Evolutionary conservation across 2,113 vertebrate genomes (phyloP).

Genomic region (Miniopterus natalensis): DNA sequence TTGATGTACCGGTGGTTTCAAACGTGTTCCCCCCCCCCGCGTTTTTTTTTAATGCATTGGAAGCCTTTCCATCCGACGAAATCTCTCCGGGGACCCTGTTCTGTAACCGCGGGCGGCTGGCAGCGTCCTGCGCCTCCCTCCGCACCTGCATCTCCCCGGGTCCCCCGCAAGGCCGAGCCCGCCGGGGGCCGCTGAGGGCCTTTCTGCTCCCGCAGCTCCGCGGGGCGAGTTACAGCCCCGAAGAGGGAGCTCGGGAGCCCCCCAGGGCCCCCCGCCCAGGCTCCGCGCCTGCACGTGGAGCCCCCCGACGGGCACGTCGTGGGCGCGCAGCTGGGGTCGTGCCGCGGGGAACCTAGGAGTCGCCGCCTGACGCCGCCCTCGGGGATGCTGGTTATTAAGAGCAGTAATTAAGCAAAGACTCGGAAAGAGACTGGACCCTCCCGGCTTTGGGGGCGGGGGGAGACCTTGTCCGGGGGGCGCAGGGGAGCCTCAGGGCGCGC

Average conservation of each 20-base stretch:
- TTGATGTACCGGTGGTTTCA: fast-evolving
- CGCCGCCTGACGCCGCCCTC: neutral
- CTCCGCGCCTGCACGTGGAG: no score
- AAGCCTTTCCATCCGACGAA: neutral
- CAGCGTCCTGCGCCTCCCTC: neutral
- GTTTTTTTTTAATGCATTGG: neutral
- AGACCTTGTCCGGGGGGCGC: no score
- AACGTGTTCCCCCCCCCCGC: no score
- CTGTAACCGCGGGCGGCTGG: neutral
- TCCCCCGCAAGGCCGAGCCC: neutral
- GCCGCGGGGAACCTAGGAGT: neutral
- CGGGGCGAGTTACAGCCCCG: neutral
- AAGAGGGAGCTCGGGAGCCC: neutral
- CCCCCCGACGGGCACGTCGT: no score
- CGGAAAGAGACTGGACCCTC: no score
- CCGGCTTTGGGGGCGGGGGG: no score
- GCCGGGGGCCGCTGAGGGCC: neutral
- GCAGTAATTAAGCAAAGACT: no score
- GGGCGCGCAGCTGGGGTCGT: neutral
- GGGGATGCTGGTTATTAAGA: no score
- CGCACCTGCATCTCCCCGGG: neutral
- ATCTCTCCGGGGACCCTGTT: neutral
- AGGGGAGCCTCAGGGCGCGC: no score
- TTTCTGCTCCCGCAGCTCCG: no score
- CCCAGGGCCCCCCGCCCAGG: neutral